These are phyloP conservation scores for Tetraodon nigroviridis DNA, from an alignment of 2,113 vertebrate genomes.

Conservation along the genomic window DNA sequence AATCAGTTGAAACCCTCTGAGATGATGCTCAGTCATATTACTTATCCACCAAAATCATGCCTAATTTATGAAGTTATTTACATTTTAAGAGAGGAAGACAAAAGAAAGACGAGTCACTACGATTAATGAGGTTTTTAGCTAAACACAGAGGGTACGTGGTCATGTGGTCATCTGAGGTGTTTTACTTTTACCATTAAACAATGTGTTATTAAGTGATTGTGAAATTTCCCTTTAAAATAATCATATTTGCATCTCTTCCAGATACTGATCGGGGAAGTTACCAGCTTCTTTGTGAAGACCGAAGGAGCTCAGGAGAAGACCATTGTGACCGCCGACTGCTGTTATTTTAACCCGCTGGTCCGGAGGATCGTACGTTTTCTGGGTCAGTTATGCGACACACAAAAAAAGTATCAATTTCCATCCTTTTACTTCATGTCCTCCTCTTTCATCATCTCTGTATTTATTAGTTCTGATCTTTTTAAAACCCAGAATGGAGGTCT, in stretches of 20 bases:
- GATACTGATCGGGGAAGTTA: slow-evolving; percentile 86
- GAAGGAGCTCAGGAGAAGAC: slow-evolving; percentile 80
- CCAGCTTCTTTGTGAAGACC: slow-evolving; percentile 79
- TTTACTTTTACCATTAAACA: too few relatives aligned
- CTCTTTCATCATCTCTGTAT: slow-evolving; percentile 11
- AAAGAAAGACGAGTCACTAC: too few relatives aligned
- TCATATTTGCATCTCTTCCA: slow-evolving; percentile 43
- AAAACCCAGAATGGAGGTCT: slow-evolving; percentile 15
- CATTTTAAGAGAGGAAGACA: too few relatives aligned
- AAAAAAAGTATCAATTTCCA: background rate
- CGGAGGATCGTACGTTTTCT: slow-evolving; percentile 86
- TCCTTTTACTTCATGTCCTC: slow-evolving; percentile 14
- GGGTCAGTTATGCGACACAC: slow-evolving; percentile 69
- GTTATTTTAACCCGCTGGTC: slow-evolving; percentile 87
- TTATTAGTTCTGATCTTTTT: slow-evolving; percentile 8
- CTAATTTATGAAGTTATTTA: too few relatives aligned
- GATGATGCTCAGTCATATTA: too few relatives aligned
- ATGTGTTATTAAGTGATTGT: too few relatives aligned
- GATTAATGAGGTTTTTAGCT: too few relatives aligned
- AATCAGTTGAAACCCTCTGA: too few relatives aligned
- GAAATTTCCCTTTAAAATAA: background rate
- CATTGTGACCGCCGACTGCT: slow-evolving; percentile 87
- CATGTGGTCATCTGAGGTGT: too few relatives aligned
- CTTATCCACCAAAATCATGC: too few relatives aligned
- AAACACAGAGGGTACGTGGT: too few relatives aligned